These are phyloP conservation scores for Sebastes hopkinsi DNA, from an alignment of 2,797 vertebrate genomes.

Conservation along the genomic window DNA sequence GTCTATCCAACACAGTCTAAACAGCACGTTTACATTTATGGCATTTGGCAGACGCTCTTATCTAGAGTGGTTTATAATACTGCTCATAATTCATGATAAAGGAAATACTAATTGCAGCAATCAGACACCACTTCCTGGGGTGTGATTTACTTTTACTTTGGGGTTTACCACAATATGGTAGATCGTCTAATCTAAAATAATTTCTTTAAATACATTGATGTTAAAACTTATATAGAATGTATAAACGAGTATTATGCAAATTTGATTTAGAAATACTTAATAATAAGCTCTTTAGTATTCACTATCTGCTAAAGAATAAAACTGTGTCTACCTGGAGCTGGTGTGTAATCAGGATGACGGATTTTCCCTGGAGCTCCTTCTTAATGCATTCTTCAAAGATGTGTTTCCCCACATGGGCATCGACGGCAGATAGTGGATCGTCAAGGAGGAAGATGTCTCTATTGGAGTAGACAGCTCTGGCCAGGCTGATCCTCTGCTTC, in stretches of 20 bases:
- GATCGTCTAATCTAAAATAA: no score
- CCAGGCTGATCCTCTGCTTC: constrained; percentile 86
- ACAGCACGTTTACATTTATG: no score
- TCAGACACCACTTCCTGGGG: no score
- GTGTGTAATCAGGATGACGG: constrained; percentile 82
- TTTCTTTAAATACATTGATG: no score
- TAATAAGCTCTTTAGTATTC: neutral
- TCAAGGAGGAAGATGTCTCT: constrained; percentile 85
- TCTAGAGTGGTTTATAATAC: no score
- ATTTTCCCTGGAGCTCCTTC: constrained; percentile 80
- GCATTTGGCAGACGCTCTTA: no score
- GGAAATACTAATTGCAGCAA: no score
- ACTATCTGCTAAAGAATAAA: neutral
- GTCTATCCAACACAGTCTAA: no score
- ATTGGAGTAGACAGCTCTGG: constrained; percentile 81
- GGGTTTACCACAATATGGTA: neutral
- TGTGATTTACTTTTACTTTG: no score
- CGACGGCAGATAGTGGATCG: constrained; percentile 85
- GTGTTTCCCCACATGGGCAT: constrained; percentile 83
- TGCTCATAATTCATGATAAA: no score
- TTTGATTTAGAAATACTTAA: neutral
- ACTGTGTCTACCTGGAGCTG: constrained; percentile 81
- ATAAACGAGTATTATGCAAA: neutral
- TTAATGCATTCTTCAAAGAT: constrained; percentile 86
- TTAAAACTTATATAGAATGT: no score